Evolutionary conservation across 2,888 invertebrate genomes (phyloP).

Genomic region (Physocephala rufipes): DNA sequence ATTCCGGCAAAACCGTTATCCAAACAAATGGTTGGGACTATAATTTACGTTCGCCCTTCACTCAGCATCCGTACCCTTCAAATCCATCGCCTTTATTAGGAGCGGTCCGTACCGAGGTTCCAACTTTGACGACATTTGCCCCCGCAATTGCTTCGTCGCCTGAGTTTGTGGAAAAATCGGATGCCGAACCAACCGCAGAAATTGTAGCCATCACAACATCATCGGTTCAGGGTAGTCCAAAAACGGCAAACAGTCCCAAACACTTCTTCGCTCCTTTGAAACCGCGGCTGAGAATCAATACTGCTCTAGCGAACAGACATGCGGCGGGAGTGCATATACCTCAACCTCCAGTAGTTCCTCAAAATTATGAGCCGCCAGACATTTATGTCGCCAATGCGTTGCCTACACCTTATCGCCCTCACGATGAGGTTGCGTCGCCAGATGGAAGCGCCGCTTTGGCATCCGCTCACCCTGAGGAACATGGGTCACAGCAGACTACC

Average conservation of each 20-base stretch:
- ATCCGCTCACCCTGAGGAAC: slow-evolving; percentile 34
- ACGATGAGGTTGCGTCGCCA: slow-evolving; percentile 37
- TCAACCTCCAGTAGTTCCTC: slow-evolving; percentile 44
- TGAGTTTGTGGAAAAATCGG: not conserved
- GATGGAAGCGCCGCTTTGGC: slow-evolving; percentile 13
- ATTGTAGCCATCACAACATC: slow-evolving; percentile 58
- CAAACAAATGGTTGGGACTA: slow-evolving; percentile 65
- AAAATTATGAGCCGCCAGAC: slow-evolving; percentile 60
- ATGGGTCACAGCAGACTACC: slow-evolving; percentile 37
- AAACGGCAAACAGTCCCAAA: slow-evolving; percentile 56
- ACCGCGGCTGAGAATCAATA: slow-evolving; percentile 59
- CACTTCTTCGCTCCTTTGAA: slow-evolving; percentile 67
- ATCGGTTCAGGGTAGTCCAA: slow-evolving; percentile 44
- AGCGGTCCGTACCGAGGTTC: slow-evolving; percentile 43
- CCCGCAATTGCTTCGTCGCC: slow-evolving; percentile 50
- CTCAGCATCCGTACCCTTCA: slow-evolving; percentile 54
- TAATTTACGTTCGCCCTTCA: slow-evolving; percentile 60
- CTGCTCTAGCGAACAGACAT: slow-evolving; percentile 56
- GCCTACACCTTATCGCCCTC: slow-evolving; percentile 59
- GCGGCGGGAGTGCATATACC: slow-evolving; percentile 32
- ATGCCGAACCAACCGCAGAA: slow-evolving; percentile 45
- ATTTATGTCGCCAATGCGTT: slow-evolving; percentile 61
- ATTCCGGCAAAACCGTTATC: slow-evolving; percentile 55
- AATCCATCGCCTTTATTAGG: slow-evolving; percentile 47
- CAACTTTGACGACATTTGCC: slow-evolving; percentile 56